phyloP scores from a whole-genome alignment of 2,797 vertebrate species.

The Dromococcyx pavoninus region DNA sequence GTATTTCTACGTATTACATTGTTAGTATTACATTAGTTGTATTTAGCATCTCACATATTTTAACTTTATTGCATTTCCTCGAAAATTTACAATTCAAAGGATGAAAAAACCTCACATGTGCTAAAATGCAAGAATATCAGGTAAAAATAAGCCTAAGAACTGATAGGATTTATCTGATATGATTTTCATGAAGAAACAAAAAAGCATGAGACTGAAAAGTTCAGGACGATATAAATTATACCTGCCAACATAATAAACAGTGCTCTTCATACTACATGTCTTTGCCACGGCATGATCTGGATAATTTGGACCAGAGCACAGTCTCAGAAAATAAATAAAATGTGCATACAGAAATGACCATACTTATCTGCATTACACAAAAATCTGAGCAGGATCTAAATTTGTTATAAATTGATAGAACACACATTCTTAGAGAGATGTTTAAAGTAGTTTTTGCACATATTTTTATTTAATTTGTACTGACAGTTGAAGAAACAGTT shows the following conservation, averaged over 20 bases:
- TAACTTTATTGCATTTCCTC: not conserved
- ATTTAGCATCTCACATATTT: not conserved
- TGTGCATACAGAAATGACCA: not conserved
- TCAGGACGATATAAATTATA: not conserved
- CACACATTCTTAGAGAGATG: not conserved
- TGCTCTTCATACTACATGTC: not conserved
- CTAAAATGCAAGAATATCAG: not conserved
- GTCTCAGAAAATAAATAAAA: not conserved
- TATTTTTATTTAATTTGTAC: not conserved
- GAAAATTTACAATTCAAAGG: not conserved
- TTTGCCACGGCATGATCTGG: not conserved
- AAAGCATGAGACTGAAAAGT: not conserved
- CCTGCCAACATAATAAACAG: not conserved
- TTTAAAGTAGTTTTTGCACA: not conserved
- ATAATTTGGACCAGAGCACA: not conserved
- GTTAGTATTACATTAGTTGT: too few relatives aligned
- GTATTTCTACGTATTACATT: not conserved
- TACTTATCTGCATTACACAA: not conserved
- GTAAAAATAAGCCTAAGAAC: not conserved
- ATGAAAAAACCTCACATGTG: not conserved
- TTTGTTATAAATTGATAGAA: not conserved
- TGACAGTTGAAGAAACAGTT: not conserved
- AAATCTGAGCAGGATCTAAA: not conserved
- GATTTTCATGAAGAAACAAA: not conserved
- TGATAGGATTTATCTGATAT: not conserved